These are phyloP conservation scores for Drosophila basisetae DNA, from an alignment of 2,888 invertebrate species.

Conservation along the genomic window DNA sequence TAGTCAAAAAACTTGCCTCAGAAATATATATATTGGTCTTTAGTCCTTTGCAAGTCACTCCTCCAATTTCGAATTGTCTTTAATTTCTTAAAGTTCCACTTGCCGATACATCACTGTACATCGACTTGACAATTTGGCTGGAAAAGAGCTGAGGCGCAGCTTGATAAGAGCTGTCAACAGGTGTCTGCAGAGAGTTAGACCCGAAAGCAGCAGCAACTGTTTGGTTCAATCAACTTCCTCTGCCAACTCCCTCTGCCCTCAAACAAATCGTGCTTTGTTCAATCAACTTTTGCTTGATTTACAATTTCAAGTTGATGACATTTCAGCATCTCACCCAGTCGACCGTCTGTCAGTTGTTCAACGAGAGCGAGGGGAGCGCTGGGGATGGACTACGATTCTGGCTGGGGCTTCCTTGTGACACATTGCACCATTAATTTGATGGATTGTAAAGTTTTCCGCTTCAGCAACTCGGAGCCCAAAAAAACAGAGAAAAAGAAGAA, in stretches of 20 bases:
- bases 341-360: slow-evolving; percentile 34
- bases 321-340: slow-evolving; percentile 43
- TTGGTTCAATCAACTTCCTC: slow-evolving; percentile 29
- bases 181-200: slow-evolving; percentile 12
- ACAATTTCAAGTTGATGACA: slow-evolving; percentile 73
- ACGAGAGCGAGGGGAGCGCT: slow-evolving; percentile 2
- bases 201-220: slow-evolving; percentile 10
- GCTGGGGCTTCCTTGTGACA: slow-evolving; percentile 66
- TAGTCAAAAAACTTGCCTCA: not conserved
- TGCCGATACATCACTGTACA: not conserved
- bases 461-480: slow-evolving; percentile 59
- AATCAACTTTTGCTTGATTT: slow-evolving; percentile 72
- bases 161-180: not conserved
- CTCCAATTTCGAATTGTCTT: not conserved
- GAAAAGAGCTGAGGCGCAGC: not conserved
- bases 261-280: slow-evolving; percentile 59
- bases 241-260: not conserved
- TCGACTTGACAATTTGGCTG: not conserved
- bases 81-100: not conserved
- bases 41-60: no score
- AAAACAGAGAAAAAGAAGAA: slow-evolving; percentile 19
- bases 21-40: not conserved
- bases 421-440: slow-evolving; percentile 81
- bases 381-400: not conserved
- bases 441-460: slow-evolving; percentile 81